Base-by-base conservation (phyloP, 1,140 invertebrate genomes). In the Ganaspis sp. region DNA sequence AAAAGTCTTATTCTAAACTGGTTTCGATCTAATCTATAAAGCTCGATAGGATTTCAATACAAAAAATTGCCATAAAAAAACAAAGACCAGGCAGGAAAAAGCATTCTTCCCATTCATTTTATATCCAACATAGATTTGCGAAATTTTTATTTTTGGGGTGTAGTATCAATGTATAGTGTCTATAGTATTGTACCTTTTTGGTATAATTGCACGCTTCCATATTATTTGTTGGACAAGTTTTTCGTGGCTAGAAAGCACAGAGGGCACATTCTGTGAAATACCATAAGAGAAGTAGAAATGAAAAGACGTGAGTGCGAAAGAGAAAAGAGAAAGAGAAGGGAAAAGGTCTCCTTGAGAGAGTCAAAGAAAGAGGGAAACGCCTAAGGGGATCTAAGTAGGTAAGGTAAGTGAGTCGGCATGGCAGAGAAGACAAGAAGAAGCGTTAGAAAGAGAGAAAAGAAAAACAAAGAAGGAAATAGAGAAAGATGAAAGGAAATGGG, bases 401-500 rank as follows among this genome's bases (percentile, higher is more conserved):
- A 15, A 23, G 42, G 12, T 40, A 45, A 49, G 70, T 19, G 12
- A 19, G 70, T 70, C 77, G 37, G 17, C 17, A 71, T 74, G 49
- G 58, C 74, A 21, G 34, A 70, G 17, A 26, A 53, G 23, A 53
- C 40, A 5, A 17, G n/a, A 29, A 19, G 29, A 23, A 26, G 29
- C 12, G 76, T 70, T 45, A 37, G 53, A 42, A 17, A 73, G 40
- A 69, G 53, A 69, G 64, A 73, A 11, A 79, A 37, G 73, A 82
- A 75, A 42, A 73, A 69, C 38, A 74, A 71, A 54, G 79, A 81
- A 72, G 75, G 76, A 75, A 71, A 76, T 64, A 69, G 72, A 23
- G 75, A 45, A 70, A 77, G 74, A 72, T 72, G 74, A 70, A 58
- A 69, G 75, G 45, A 17, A 49, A 49, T 17, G 45, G 45, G n/a